Base-by-base conservation (phyloP, 1,140 invertebrate genomes). In the Procambarus virginalis region DNA sequence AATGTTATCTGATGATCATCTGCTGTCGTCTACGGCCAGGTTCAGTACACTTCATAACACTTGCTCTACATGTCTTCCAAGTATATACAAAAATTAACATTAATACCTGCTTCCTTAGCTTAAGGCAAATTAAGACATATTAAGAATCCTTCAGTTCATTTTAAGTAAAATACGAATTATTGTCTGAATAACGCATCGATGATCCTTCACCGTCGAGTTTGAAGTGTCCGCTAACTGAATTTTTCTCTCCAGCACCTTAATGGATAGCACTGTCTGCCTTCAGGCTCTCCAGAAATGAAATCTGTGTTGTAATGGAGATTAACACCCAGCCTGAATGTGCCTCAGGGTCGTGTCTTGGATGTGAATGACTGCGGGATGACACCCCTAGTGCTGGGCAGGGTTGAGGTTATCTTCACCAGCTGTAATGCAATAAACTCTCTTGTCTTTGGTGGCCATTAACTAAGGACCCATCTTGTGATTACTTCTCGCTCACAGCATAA, bases 391-490 rank as follows among this genome's bases (percentile, higher is more conserved):
- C n/a, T 8, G 5, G 22, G 5, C 10, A 6, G n/a, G 22, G 68
- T 6, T 73, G 8, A 22, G 68, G n/a, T 73, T 73, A 73, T 73
- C 68, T 10, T 73, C n/a, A n/a, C 22, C n/a, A 34, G 34, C 10
- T 10, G 60, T 64, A 64, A 64, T 64, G 60, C 12, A 20, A 64
- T 64, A 64, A 64, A 64, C 60, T 64, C 60, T 20, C 60, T 9
- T 73, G 68, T 73, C 68, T 73, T 20, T 73, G 68, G n/a, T 34
- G 6, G 5, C 68, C 68, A 73, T 73, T 73, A 68, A 73, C 68
- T 22, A 73, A n/a, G 22, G 10, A 73, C 68, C n/a, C 68, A 73
- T 73, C 68, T 73, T 73, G 68, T 73, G 68, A 73, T 73, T 73
- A 10, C 68, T 73, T 73, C 68, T 73, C 34, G 4, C n/a, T 22